Evolutionary conservation across 2,888 invertebrate genomes (phyloP).

Genomic region (Hemithea aestivaria): DNA sequence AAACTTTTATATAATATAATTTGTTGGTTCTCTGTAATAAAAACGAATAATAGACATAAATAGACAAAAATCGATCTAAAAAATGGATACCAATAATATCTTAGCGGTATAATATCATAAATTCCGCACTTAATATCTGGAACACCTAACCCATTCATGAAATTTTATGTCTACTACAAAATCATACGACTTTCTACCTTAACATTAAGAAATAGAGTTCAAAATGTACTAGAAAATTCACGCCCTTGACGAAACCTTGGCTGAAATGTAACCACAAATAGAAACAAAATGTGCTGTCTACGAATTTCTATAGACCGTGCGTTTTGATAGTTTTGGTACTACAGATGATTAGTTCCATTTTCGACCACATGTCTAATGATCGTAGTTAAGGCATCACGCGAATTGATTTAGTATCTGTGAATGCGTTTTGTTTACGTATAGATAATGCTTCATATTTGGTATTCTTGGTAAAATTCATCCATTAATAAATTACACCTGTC

Average conservation of each 20-base stretch:
- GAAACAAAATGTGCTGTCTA: no score
- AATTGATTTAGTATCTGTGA: constrained; percentile 11
- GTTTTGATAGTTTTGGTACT: no score
- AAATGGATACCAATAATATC: constrained; percentile 1
- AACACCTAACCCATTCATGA: constrained; percentile 17
- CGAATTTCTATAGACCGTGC: no score
- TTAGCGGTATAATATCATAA: constrained; percentile 7
- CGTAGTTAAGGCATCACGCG: no score
- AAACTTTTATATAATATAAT: no score
- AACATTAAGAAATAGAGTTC: constrained; percentile 1
- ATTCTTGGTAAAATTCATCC: no score
- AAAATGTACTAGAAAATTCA: not conserved
- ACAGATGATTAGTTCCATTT: no score
- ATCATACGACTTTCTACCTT: no score
- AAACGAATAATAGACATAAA: constrained; percentile 6
- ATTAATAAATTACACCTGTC: no score
- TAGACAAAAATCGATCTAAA: constrained; percentile 11
- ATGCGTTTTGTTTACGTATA: not conserved
- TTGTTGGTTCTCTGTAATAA: no score
- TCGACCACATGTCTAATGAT: no score
- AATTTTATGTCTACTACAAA: constrained; percentile 2
- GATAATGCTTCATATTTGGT: no score
- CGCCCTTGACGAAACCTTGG: constrained; percentile 9
- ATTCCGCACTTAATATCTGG: constrained; percentile 14
- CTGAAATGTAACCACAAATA: constrained; percentile 4